Evolutionary conservation across 2,888 invertebrate genomes (phyloP), one percentile per base, ranked within the genome.

Genomic region (Cactoblastis cactorum): DNA sequence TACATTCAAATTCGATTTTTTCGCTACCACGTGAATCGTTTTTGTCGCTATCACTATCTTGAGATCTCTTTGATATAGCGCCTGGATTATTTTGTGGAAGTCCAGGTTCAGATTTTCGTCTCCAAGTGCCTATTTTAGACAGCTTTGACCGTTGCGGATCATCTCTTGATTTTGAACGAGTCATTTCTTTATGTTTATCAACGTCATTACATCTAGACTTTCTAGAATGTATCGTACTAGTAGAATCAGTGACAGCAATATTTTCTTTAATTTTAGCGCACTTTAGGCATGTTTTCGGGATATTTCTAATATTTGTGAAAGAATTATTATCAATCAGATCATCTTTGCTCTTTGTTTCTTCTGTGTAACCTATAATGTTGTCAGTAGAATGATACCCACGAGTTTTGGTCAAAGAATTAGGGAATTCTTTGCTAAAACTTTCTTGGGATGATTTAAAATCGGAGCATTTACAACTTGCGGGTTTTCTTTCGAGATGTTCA

Each of bases 71-170:
- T 6, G 69, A 57, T 34, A 83, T 63, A 6, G 81, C 66, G 32
- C 73, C 67, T 48, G 74, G 66, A 48, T 74, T 69, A 53, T 86
- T 87, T 62, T 87, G 88, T 54, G 83, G 87, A 48, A 92, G 75
- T n/a, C 93, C 92, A 0, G 94, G 94, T 74, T 94, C 94, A 11
- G 94, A 94, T 73, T 94, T 94, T 58, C 94, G 78, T 65, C 94
- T 83, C 94, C 94, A 94, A 51, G 91, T 93, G 6, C 92, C 91
- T 62, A 94, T 92, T 76, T 85, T 89, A 12, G 87, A 84, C 35
- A 89, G 59, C 53, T 81, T 89, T 1, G 83, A 81, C 64, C 90
- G 65, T 69, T 91, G 74, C 53, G 90, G 83, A 76, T 92, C 76
- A 69, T 90, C 90, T 67, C 83, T 89, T 2, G 89, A 90, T 62